These are phyloP conservation scores for Drepanosiphum platanoidis DNA, from an alignment of 2,888 invertebrate species.

Conservation along the genomic window DNA sequence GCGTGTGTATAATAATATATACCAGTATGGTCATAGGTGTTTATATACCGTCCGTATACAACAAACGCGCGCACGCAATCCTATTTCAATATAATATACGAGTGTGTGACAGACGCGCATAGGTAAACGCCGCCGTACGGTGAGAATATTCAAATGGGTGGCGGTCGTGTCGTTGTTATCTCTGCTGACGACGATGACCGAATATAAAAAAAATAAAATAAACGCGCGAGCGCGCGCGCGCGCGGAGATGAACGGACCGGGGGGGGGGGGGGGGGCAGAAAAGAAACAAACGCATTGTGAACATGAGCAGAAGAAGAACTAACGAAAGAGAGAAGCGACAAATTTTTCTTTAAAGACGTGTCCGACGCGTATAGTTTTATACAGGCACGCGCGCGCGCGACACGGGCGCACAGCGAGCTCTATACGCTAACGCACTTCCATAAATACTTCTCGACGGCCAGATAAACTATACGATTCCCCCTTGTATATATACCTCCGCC, in stretches of 20 bases:
- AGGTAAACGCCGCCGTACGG: background rate
- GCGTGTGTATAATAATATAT: background rate
- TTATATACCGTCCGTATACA: too few species aligned
- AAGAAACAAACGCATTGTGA: too few species aligned
- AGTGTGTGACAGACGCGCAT: background rate
- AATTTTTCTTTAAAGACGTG: background rate
- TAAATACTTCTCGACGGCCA: too few species aligned
- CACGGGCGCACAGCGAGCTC: too few species aligned
- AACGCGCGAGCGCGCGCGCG: background rate
- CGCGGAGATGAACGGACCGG: too few species aligned
- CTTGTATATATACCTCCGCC: too few species aligned
- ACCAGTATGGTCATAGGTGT: background rate
- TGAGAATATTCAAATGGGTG: background rate
- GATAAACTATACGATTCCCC: too few species aligned
- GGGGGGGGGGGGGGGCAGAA: too few species aligned
- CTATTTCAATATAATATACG: background rate
- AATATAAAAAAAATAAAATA: background rate
- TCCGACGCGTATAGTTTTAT: background rate
- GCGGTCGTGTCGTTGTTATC: background rate
- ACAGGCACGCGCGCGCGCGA: background rate
- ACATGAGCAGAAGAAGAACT: too few species aligned
- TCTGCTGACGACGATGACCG: background rate
- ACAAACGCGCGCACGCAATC: background rate
- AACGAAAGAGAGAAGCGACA: background rate
- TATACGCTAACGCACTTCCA: too few species aligned